Conservation (phyloP, 1,140 invertebrate genomes). For the Heterodera carotae region DNA sequence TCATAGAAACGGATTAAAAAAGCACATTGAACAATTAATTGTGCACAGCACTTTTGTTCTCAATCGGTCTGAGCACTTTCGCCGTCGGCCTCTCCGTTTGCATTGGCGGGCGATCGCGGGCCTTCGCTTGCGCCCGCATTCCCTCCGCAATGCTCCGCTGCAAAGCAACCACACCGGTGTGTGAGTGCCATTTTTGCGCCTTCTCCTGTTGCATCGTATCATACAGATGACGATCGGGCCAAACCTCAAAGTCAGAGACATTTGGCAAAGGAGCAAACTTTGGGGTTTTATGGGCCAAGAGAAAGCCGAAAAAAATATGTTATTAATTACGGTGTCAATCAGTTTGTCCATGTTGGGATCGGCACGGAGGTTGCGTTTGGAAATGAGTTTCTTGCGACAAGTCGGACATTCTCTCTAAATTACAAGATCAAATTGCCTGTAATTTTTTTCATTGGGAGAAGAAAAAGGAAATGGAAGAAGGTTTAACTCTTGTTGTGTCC, state of each 20-base stretch:
- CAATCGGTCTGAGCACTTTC: not conserved
- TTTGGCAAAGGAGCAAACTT: too few species aligned
- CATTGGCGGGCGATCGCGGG: not conserved
- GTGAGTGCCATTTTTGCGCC: not conserved
- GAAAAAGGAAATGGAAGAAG: too few species aligned
- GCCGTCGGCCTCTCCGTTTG: not conserved
- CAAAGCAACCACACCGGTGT: not conserved
- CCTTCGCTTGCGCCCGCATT: conserved; percentile 13
- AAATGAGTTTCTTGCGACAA: conserved; percentile 95
- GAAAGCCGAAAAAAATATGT: not conserved
- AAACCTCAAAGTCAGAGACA: not conserved
- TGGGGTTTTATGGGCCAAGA: too few species aligned
- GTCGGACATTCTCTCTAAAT: conserved; percentile 86
- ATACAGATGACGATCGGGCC: conserved; percentile 10
- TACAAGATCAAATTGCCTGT: too few species aligned
- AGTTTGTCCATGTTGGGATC: conserved; percentile 97
- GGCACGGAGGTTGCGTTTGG: conserved; percentile 88
- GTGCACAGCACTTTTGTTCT: not conserved
- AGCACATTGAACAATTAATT: not conserved
- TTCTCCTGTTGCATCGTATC: conserved; percentile 8
- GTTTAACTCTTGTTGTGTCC: too few species aligned
- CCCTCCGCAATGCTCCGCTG: conserved; percentile 8
- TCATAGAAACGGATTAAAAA: too few species aligned
- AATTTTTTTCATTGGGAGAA: too few species aligned
- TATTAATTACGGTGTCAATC: conserved; percentile 72